phyloP scores from a whole-genome alignment of 2,797 vertebrate species.

The Sebastes ruberrimus region DNA sequence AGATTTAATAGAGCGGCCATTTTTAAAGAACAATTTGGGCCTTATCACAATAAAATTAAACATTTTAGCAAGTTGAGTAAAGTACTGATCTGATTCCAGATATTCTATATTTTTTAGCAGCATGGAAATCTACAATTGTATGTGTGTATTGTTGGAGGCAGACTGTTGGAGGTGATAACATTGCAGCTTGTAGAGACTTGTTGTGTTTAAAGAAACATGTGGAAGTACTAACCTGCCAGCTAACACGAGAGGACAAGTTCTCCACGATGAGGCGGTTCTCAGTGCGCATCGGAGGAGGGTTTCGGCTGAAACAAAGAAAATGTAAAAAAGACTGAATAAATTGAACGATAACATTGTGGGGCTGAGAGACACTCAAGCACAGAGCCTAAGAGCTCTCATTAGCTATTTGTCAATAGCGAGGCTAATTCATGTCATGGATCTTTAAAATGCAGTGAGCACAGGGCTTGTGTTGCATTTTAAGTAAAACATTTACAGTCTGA shows the following conservation, averaged over 20 bases:
- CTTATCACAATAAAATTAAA: constrained; percentile 19
- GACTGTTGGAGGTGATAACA: constrained; percentile 34
- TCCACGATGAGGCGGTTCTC: constrained; percentile 98
- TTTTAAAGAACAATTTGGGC: constrained; percentile 25
- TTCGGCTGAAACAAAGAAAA: constrained; percentile 76
- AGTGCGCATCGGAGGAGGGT: constrained; percentile 94
- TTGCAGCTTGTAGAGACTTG: constrained; percentile 29
- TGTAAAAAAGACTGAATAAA: background rate
- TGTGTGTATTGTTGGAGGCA: constrained; percentile 59
- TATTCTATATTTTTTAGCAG: constrained; percentile 37
- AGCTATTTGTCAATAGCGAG: background rate
- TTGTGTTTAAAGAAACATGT: constrained; percentile 32
- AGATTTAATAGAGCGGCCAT: constrained; percentile 29
- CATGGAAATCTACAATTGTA: constrained; percentile 15
- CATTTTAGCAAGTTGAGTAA: constrained; percentile 20
- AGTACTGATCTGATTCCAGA: constrained; percentile 6
- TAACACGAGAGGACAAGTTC: constrained; percentile 95
- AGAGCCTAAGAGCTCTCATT: background rate
- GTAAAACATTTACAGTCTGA: background rate
- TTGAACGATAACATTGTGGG: background rate
- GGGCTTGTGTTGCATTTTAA: background rate
- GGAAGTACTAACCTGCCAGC: constrained; percentile 92
- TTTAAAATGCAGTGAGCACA: background rate
- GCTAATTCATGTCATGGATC: background rate
- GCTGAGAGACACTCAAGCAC: background rate